Percentiles rank a stretch among this genome's conserved stretches.
phyloP scores from a whole-genome alignment of 92 coral and sea anemone genomes.

The Virgularia gustaviana region DNA sequence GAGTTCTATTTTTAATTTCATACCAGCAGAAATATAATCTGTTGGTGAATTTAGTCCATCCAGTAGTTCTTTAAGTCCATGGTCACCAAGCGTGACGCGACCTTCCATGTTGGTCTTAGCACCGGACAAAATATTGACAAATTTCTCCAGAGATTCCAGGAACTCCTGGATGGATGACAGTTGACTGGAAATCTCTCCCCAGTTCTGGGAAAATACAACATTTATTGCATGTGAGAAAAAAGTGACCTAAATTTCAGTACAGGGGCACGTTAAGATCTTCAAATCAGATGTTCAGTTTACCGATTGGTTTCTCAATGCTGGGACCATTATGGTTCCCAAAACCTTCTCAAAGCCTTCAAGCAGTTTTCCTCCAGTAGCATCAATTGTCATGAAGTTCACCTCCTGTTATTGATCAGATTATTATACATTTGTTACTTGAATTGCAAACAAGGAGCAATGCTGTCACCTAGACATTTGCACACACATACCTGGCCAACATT shows the following conservation, averaged over 20 bases:
- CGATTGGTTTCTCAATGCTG: conserved; percentile 83
- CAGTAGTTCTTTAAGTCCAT: conserved; percentile 67
- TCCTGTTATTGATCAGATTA: conserved; percentile 73
- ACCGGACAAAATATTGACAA: conserved; percentile 83
- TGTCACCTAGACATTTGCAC: background rate
- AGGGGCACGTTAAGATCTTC: background rate
- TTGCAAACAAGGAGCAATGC: too few species aligned
- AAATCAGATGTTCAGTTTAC: conserved; percentile 46
- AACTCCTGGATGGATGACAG: conserved; percentile 88
- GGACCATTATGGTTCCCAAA: conserved; percentile 70
- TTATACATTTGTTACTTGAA: background rate
- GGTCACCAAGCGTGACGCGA: conserved; percentile 83
- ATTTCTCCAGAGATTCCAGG: conserved; percentile 79
- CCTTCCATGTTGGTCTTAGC: conserved; percentile 80
- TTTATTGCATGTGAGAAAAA: background rate
- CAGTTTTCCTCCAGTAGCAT: conserved; percentile 66
- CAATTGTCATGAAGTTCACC: conserved; percentile 79
- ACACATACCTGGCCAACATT: conserved; percentile 79
- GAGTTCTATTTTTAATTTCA: background rate
- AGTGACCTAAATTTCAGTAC: background rate
- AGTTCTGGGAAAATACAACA: conserved; percentile 50
- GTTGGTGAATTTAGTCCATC: conserved; percentile 81
- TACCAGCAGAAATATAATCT: conserved; percentile 89
- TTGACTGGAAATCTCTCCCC: conserved; percentile 91
- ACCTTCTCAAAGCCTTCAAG: conserved; percentile 83